Evolutionary conservation across 2,888 invertebrate genomes (phyloP), one percentile per base, ranked within the genome.

Genomic region (Clanis bilineata): DNA sequence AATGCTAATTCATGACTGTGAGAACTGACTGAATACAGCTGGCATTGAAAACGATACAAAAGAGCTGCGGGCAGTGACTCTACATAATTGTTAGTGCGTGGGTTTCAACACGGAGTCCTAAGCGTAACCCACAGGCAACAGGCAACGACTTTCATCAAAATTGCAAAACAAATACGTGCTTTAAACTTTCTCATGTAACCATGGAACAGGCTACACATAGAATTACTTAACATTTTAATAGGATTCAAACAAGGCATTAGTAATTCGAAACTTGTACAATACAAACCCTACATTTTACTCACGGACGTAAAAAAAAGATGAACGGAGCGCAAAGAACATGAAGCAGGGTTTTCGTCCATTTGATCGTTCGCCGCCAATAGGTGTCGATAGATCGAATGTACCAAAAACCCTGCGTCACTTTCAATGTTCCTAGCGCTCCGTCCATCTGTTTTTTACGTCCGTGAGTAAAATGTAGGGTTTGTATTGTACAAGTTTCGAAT

Each of bases 141-240:
- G 32, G 32, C 5, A 32, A 32, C 32, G 22, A 51, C 51, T 51
- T 51, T 51, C 51, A 51, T 51, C 32, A 51, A 51, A 51, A 32
- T 51, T 51, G 51, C 32, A 32, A 51, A 51, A 51, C 51, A 51
- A 51, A 51, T 28, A 51, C 51, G 51, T 51, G 51, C 51, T 51
- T 51, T 51, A 32, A 28, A 51, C 51, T 51, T 51, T 51, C 51
- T 51, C 51, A 51, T 51, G 51, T 51, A 51, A 15, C 28, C 18
- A 32, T 44, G 9, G 51, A 32, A 51, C 32, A 51, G 3, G 18
- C 28, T 51, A 28, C 51, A 51, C 51, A 32, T 51, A 28, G 51
- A 18, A 15, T 51, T 32, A 51, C 32, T 51, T 51, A 51, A 51
- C 18, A 51, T 32, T 51, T 32, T 28, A 51, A 51, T 51, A 10